Evolutionary conservation across 2,797 vertebrate species (phyloP).

Genomic region (Rhynchonycteris naso): DNA sequence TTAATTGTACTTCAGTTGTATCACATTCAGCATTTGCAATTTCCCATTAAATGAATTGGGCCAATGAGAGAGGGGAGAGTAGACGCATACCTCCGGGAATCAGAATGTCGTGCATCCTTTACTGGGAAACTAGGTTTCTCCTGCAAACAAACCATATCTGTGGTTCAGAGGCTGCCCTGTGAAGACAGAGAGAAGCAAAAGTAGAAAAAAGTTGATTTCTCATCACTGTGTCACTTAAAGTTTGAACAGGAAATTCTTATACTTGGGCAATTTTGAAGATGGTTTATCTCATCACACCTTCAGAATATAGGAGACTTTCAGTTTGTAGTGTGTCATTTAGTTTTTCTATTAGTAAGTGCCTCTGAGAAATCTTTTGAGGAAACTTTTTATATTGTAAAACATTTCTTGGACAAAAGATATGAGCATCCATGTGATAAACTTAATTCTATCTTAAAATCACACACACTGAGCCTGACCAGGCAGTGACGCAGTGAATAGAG

Average conservation of each 20-base stretch:
- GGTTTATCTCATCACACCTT: neutral
- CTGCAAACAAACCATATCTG: neutral
- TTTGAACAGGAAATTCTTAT: conserved; percentile 62
- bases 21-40: neutral
- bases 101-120: neutral
- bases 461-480: too few relatives aligned
- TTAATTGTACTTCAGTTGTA: neutral
- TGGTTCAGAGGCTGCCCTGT: neutral
- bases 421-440: rapidly evolving
- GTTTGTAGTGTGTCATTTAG: neutral
- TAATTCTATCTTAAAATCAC: neutral
- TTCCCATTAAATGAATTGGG: too few relatives aligned
- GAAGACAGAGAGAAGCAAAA: neutral
- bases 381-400: neutral
- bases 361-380: neutral
- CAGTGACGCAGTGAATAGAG: too few relatives aligned
- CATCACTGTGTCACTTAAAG: neutral
- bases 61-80: neutral
- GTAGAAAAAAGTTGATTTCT: neutral
- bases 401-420: neutral
- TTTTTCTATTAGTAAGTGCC: neutral
- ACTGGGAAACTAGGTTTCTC: neutral
- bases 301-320: neutral
- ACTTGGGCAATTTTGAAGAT: neutral
- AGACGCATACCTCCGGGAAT: neutral